Percentiles rank a stretch among this genome's conserved stretches.
Evolutionary conservation across 2,888 invertebrate genomes (phyloP).

Genomic region (Balanococcus diminutus): DNA sequence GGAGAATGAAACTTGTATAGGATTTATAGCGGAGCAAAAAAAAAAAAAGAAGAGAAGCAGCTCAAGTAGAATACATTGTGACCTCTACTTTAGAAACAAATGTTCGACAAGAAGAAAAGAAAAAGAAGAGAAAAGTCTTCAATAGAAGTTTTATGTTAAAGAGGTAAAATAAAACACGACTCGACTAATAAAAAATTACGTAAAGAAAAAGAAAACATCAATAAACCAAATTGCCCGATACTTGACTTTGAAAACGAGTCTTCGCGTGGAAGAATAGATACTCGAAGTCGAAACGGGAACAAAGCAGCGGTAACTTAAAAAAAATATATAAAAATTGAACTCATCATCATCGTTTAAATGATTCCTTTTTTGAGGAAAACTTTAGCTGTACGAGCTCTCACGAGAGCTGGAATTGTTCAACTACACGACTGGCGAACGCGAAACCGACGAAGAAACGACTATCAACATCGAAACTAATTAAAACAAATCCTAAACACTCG

Average conservation of each 20-base stretch:
- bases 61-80: too few relatives aligned
- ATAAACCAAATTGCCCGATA: not conserved
- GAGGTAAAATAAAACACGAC: not conserved
- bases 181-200: not conserved
- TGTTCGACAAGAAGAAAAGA: not conserved
- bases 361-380: not conserved
- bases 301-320: too few relatives aligned
- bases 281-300: too few relatives aligned
- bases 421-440: too few relatives aligned
- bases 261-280: not conserved
- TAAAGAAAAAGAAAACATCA: not conserved
- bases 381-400: not conserved
- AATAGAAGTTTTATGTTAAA: not conserved
- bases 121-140: too few relatives aligned
- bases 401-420: not conserved
- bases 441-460: not conserved
- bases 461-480: slow-evolving; percentile 28
- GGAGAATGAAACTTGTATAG: too few relatives aligned
- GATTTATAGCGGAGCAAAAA: too few relatives aligned
- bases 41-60: too few relatives aligned
- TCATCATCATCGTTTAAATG: not conserved
- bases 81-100: too few relatives aligned
- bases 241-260: not conserved
- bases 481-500: slow-evolving; percentile 15
- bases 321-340: not conserved